These are phyloP conservation scores for Anaspis maculata DNA, from an alignment of 2,888 invertebrate species.

Conservation along the genomic window DNA sequence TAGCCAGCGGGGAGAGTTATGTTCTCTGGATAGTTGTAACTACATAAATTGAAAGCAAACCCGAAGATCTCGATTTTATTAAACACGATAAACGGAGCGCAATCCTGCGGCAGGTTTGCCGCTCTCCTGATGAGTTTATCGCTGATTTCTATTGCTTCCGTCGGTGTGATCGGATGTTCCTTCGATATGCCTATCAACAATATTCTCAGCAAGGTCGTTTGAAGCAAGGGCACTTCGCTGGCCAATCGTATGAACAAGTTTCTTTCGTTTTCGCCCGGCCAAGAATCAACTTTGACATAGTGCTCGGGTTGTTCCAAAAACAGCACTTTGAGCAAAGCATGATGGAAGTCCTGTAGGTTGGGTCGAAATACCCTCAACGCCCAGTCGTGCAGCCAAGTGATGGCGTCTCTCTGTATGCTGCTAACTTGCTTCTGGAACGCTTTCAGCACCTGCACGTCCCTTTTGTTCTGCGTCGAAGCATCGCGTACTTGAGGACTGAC, in stretches of 20 bases:
- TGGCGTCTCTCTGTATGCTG: constrained; percentile 75
- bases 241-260: constrained; percentile 68
- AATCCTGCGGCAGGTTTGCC: constrained; percentile 66
- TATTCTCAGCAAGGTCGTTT: constrained; percentile 74
- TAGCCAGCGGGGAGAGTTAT: constrained; percentile 78
- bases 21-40: constrained; percentile 89
- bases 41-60: constrained; percentile 80
- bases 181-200: constrained; percentile 67
- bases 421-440: constrained; percentile 40
- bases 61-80: constrained; percentile 82
- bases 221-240: constrained; percentile 80
- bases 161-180: constrained; percentile 72
- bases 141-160: constrained; percentile 78
- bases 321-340: constrained; percentile 70
- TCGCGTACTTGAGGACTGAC: constrained; percentile 65
- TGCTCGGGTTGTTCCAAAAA: constrained; percentile 70
- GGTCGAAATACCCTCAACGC: constrained; percentile 65
- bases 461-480: constrained; percentile 46
- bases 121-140: constrained; percentile 81
- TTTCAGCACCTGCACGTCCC: constrained; percentile 46
- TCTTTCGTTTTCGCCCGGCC: constrained; percentile 73
- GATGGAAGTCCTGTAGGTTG: constrained; percentile 62
- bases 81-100: constrained; percentile 62
- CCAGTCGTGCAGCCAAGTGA: constrained; percentile 81
- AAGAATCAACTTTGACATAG: constrained; percentile 59